Evolutionary conservation across 2,113 vertebrate species (phyloP), one percentile per base, ranked within the genome.

Genomic region (Manacus vitellinus): DNA sequence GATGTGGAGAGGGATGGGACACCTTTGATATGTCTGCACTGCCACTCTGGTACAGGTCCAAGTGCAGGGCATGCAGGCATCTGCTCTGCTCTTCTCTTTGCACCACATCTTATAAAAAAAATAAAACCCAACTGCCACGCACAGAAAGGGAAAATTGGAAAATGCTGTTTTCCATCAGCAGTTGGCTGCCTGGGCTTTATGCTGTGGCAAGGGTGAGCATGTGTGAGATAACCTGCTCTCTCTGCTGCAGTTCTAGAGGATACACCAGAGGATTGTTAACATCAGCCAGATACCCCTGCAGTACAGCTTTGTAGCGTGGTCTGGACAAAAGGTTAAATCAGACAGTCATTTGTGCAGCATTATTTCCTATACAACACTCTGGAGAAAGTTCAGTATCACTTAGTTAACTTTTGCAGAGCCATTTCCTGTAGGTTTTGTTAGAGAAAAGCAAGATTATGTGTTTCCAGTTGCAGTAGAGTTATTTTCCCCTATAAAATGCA

Each of bases 371-470:
- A 70, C 63, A 39, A 39, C 71, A 51, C 82, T 94, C 95, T 95
- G 95, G 94, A 95, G 94, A 96, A 96, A 87, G 91, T 93, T 96
- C 86, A 85, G 72, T 65, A 72, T 95, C 96, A 95, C 92, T 95
- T 77, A 93, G 83, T 95, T 96, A 94, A 96, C 76, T 92, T 94
- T 13, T 92, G 90, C 94, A 92, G 92, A 92, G 68, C 90, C 65
- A 56, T 96, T 97, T 96, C 95, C 95, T 96, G 90, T 65, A 93
- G 82, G 37, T 78, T 96, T 84, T 86, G 79, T 84, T 91, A 81
- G 68, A 94, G 68, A 88, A 90, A 95, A 93, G 79, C 51, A 92
- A 35, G 65, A 28, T 81, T 77, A 84, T 74, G 65, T 78, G 88
- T 95, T 96, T 88, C 85, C 73, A 92, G 55, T 94, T 94, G 90